Evolutionary conservation across 37 sponge, comb jelly and placozoan genomes (phyloP).

Genomic region (Eunapius fragilis): DNA sequence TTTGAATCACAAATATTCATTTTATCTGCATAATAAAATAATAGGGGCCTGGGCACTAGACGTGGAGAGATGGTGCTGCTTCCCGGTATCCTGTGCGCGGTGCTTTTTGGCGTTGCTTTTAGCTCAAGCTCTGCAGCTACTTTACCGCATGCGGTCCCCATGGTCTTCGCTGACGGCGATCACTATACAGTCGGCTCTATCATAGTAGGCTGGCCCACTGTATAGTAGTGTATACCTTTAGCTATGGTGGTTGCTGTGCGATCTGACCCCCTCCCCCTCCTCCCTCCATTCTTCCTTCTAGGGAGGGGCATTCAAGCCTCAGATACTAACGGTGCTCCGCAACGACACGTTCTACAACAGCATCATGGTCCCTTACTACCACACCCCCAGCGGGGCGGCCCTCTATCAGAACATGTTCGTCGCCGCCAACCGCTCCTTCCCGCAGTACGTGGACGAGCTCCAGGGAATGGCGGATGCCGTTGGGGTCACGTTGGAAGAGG

Average conservation of each 20-base stretch:
- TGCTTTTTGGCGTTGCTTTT: neutral
- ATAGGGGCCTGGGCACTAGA: neutral
- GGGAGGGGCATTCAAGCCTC: constrained; percentile 6
- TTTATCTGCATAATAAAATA: no score
- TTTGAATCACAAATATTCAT: no score
- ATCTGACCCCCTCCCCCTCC: no score
- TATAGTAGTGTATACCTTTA: neutral
- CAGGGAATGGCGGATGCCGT: constrained; percentile 39
- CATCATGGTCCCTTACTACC: constrained; percentile 25
- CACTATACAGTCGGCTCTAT: neutral
- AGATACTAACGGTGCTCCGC: constrained; percentile 6
- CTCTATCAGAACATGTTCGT: constrained; percentile 12
- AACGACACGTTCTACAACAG: constrained; percentile 21
- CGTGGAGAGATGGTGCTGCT: neutral
- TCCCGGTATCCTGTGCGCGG: neutral
- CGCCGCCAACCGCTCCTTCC: neutral
- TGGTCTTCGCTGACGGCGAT: neutral
- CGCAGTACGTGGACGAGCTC: constrained; percentile 48
- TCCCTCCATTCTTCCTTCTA: neutral
- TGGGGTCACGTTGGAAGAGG: constrained; percentile 18
- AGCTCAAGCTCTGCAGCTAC: neutral
- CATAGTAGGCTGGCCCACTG: neutral
- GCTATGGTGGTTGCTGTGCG: no score
- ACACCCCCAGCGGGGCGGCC: constrained; percentile 15
- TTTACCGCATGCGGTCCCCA: neutral